Evolutionary conservation across 2,797 vertebrate genomes (phyloP).

Genomic region (Psittacula derbiana): DNA sequence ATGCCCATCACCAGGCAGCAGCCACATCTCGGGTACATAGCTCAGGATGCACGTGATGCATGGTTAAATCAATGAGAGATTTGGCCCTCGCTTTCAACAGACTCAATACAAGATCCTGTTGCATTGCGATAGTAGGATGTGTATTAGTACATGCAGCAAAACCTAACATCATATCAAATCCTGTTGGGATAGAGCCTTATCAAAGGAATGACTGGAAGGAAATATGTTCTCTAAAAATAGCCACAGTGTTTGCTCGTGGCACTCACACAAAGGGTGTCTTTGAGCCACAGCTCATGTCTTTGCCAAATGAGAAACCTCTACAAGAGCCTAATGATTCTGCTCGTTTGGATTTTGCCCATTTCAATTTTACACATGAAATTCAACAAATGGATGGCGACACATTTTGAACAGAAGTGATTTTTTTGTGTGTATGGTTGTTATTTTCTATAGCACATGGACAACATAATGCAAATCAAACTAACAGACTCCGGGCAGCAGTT

Average conservation of each 20-base stretch:
- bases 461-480: neutral
- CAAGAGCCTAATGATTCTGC: neutral
- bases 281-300: neutral
- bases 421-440: neutral
- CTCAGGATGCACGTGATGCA: neutral
- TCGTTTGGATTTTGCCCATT: neutral
- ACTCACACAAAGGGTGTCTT: neutral
- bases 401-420: neutral
- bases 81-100: neutral
- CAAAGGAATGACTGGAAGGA: neutral
- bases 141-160: neutral
- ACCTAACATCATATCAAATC: neutral
- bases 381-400: accelerated
- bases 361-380: neutral
- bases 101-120: neutral
- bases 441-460: neutral
- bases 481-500: accelerated
- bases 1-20: neutral
- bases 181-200: neutral
- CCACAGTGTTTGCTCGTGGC: neutral
- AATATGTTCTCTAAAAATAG: neutral
- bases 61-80: neutral
- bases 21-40: accelerated
- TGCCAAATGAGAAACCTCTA: neutral
- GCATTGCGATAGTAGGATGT: neutral